Conservation (phyloP, 2,888 invertebrate species). For the Apotomis capreana region DNA sequence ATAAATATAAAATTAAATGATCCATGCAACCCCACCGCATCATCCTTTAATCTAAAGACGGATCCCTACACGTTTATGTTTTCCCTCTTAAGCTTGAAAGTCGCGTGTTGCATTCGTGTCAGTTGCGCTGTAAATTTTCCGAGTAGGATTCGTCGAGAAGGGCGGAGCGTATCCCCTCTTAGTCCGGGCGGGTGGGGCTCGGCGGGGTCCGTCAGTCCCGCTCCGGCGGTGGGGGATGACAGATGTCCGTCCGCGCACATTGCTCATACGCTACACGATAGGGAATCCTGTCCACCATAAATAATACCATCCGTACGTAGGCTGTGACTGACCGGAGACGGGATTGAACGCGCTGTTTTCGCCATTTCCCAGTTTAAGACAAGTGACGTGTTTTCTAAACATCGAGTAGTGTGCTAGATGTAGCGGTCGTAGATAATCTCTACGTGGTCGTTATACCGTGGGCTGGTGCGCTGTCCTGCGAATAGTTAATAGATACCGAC, state of each 20-base stretch:
- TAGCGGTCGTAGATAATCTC: slow-evolving; percentile 24
- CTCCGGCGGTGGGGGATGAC: slow-evolving; percentile 75
- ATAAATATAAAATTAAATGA: slow-evolving; percentile 62
- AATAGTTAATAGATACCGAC: slow-evolving; percentile 20
- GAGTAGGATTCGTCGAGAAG: slow-evolving; percentile 50
- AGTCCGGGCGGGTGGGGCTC: slow-evolving; percentile 54
- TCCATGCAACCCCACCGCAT: slow-evolving; percentile 62
- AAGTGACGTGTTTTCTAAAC: slow-evolving; percentile 40
- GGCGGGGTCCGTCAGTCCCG: slow-evolving; percentile 66
- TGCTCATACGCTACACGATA: slow-evolving; percentile 76
- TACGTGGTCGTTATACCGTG: slow-evolving; percentile 21
- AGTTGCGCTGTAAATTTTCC: slow-evolving; percentile 45
- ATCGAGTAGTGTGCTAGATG: slow-evolving; percentile 10
- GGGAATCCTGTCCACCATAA: slow-evolving; percentile 74
- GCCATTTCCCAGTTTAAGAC: slow-evolving; percentile 23
- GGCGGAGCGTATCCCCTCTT: slow-evolving; percentile 54
- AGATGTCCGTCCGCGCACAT: slow-evolving; percentile 70
- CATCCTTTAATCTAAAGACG: neutral
- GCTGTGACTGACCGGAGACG: slow-evolving; percentile 22
- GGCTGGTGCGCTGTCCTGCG: slow-evolving; percentile 12
- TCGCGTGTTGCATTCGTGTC: slow-evolving; percentile 41
- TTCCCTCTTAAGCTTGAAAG: slow-evolving; percentile 50
- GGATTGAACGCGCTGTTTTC: slow-evolving; percentile 33
- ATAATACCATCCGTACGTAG: slow-evolving; percentile 53
- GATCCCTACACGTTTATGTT: neutral